Base-by-base conservation (phyloP, 1,140 invertebrate genomes). In the Cyrtorhinus lividipennis region DNA sequence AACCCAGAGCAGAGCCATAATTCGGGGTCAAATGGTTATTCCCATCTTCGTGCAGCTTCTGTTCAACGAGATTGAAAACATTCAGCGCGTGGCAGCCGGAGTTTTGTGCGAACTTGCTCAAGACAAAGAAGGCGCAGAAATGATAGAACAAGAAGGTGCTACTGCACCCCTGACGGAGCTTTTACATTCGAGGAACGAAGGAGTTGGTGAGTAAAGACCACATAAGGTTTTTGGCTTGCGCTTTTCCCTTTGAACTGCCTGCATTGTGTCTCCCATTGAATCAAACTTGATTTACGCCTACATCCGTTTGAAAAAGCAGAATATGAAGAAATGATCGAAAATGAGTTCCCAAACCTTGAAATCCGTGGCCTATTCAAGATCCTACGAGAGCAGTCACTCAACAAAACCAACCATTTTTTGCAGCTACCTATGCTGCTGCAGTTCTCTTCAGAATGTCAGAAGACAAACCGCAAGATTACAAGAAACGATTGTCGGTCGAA, bases 391-490 rank as follows among this genome's bases (percentile, higher is more conserved):
- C n/a, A n/a, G n/a, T n/a, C n/a, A n/a, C n/a, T n/a, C n/a, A n/a
- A n/a, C n/a, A n/a, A n/a, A n/a, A n/a, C n/a, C n/a, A n/a, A n/a
- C n/a, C n/a, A n/a, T n/a, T 38, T 38, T 10, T 53, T 53, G 8
- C 20, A 53, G 94, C 93, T n/a, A 98, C 94, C 0, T 98, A 97
- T 72, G 95, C 94, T 15, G 95, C 95, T 1, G 94, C 94, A 12
- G 92, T 98, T 22, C 78, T 98, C 53, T 98, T 96, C 81, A 85
- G 93, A 62, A 97, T 98, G 93, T 95, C 92, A 56, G 94, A 97
- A 73, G 94, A 97, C 72, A 98, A 98, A 75, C 92, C 94, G 10
- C 90, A 95, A 71, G 95, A 98, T 72, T 98, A 97, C 73, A 96
- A 95, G 76, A 97, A 98, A 76, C 79, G 95, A 66, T 80, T 98